These are phyloP conservation scores for Parazoanthus swiftii DNA, from an alignment of 92 coral and sea anemone genomes.

Conservation along the genomic window DNA sequence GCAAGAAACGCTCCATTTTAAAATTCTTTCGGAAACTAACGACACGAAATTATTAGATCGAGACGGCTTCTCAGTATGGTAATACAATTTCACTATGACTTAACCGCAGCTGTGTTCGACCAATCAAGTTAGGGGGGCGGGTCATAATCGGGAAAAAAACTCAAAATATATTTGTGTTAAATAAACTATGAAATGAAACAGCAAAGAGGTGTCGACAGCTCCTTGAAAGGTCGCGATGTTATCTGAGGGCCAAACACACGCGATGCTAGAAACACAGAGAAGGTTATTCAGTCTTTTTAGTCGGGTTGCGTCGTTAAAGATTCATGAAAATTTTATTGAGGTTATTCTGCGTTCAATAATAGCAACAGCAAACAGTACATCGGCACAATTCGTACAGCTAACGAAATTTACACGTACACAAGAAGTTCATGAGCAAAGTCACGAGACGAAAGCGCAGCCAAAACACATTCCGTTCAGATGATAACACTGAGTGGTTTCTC, in stretches of 20 bases:
- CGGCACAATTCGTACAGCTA: slow-evolving; percentile 5
- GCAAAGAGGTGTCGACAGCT: not conserved
- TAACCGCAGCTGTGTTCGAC: slow-evolving; percentile 13
- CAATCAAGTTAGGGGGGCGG: slow-evolving; percentile 34
- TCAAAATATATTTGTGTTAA: not conserved
- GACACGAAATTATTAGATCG: no score
- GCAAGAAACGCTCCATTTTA: slow-evolving; percentile 6
- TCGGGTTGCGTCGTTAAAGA: not conserved
- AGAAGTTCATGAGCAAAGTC: not conserved
- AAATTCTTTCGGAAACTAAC: not conserved
- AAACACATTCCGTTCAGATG: slow-evolving; percentile 22
- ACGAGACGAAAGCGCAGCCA: slow-evolving; percentile 7
- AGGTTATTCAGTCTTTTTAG: not conserved
- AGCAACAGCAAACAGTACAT: not conserved
- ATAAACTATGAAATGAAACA: not conserved
- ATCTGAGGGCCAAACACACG: not conserved
- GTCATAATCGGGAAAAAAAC: not conserved
- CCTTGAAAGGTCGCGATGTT: not conserved
- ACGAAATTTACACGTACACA: not conserved
- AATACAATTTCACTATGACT: not conserved
- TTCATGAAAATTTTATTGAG: not conserved
- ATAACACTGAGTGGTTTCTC: not conserved
- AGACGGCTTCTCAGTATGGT: not conserved
- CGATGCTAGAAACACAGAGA: not conserved
- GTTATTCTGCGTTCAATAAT: no score